Evolutionary conservation across 2,113 vertebrate species (phyloP), one percentile per base, ranked within the genome.

Genomic region (Lepidothrix coronata): DNA sequence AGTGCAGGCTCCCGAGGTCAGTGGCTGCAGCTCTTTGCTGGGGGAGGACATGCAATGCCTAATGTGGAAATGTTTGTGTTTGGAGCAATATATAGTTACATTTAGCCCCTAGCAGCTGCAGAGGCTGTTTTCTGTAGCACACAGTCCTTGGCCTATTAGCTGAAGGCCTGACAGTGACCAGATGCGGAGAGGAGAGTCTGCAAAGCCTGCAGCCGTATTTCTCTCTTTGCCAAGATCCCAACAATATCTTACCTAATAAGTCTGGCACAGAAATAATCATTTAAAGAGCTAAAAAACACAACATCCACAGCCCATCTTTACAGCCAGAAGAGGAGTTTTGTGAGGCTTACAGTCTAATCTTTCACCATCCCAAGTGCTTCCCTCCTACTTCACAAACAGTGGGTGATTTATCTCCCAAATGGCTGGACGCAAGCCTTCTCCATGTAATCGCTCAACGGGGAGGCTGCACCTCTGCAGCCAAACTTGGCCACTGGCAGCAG

Each of bases 41-140:
- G 59, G 88, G 41, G 68, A 89, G 22, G 70, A 78, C 75, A 59
- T 7, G 33, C 92, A 96, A 96, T 85, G 97, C 97, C 97, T 97
- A 96, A 97, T 96, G 97, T 97, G 97, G 97, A 97, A 97, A 96
- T 97, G 96, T 98, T 97, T 98, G 95, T 88, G 91, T 96, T 91
- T 73, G 91, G 95, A 58, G 94, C 88, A 83, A 75, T 94, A 89
- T 94, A 94, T 89, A 95, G 86, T 78, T 84, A 89, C 77, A 71
- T 91, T 83, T 89, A 84, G 49, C 44, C 89, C 86, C 37, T 86
- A 95, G 85, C 89, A 97, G 96, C 94, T 91, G 87, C 63, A 54
- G 55, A 66, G 93, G 92, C 71, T 82, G 79, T 85, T 85, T 94
- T 97, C 92, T 91, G 90, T 72, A 95, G 92, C 91, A 83, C 89